Conservation (phyloP, 1,140 invertebrate species). For the Dendrolimus punctatus region DNA sequence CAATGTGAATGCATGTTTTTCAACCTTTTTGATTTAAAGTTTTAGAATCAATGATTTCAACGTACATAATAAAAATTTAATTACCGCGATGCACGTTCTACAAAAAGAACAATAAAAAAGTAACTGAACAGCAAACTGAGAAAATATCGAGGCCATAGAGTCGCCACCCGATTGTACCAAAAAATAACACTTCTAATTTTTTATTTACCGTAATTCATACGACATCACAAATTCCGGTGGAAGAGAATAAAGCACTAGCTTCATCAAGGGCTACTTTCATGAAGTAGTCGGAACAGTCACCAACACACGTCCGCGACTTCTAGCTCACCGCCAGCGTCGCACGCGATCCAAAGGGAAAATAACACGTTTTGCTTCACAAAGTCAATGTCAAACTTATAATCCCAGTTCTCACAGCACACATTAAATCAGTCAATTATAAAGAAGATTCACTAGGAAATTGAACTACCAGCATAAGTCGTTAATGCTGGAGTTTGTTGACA, state of each 20-base stretch:
- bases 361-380: constrained; percentile 56
- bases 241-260: constrained; percentile 32
- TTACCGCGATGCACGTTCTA: too few relatives aligned
- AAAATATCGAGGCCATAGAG: constrained; percentile 54
- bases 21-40: too few relatives aligned
- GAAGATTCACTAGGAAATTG: constrained; percentile 44
- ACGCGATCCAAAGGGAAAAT: constrained; percentile 69
- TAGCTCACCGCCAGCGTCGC: constrained; percentile 49
- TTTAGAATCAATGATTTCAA: too few relatives aligned
- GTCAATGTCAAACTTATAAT: constrained; percentile 37
- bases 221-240: constrained; percentile 45
- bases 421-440: constrained; percentile 47
- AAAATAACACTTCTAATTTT: constrained; percentile 33
- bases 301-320: constrained; percentile 55
- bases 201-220: constrained; percentile 53
- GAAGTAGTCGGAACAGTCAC: constrained; percentile 56
- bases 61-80: too few relatives aligned
- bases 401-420: constrained; percentile 39
- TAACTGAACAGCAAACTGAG: constrained; percentile 46
- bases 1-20: constrained; percentile 13
- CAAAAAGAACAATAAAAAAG: constrained; percentile 1
- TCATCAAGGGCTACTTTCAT: constrained; percentile 52
- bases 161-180: constrained; percentile 38
- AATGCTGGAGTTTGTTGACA: constrained; percentile 64
- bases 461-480: constrained; percentile 44